These are phyloP conservation scores for Nineta flava DNA, from an alignment of 2,888 invertebrate species.

Conservation along the genomic window DNA sequence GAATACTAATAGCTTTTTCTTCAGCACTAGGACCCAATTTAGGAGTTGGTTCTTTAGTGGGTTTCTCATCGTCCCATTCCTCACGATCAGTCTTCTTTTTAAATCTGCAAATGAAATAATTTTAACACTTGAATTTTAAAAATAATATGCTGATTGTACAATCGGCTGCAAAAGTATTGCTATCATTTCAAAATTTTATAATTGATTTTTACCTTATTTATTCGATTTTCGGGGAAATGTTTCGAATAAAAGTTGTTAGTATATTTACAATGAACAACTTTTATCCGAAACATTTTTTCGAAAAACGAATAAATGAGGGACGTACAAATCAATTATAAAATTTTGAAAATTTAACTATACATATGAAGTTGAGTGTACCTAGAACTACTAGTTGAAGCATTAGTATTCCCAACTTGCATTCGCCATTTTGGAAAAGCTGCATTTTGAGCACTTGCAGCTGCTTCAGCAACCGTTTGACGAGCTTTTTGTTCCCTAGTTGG, in stretches of 20 bases:
- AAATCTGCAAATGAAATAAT: conserved; percentile 26
- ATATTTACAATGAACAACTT: too few relatives aligned
- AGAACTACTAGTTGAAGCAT: conserved; percentile 22
- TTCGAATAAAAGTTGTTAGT: too few relatives aligned
- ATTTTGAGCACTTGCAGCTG: conserved; percentile 30
- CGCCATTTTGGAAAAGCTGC: conserved; percentile 46
- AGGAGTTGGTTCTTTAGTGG: conserved; percentile 34
- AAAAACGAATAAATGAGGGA: too few relatives aligned
- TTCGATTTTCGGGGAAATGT: too few relatives aligned
- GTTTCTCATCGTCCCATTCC: conserved; percentile 32
- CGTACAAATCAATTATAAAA: too few relatives aligned
- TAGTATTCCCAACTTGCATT: conserved; percentile 48
- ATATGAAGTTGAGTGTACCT: background rate
- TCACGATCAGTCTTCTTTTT: conserved; percentile 41
- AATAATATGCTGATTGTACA: too few relatives aligned
- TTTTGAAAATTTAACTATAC: background rate
- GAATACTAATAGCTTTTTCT: conserved; percentile 42
- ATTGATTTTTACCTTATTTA: too few relatives aligned
- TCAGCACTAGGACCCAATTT: conserved; percentile 32
- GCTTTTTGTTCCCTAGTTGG: conserved; percentile 30
- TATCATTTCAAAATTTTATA: too few relatives aligned
- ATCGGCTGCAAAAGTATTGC: background rate
- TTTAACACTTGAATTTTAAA: background rate
- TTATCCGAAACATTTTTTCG: too few relatives aligned
- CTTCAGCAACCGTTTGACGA: conserved; percentile 31